These are phyloP conservation scores for Cyaniris semiargus DNA, from an alignment of 2,888 invertebrate genomes.

Conservation along the genomic window DNA sequence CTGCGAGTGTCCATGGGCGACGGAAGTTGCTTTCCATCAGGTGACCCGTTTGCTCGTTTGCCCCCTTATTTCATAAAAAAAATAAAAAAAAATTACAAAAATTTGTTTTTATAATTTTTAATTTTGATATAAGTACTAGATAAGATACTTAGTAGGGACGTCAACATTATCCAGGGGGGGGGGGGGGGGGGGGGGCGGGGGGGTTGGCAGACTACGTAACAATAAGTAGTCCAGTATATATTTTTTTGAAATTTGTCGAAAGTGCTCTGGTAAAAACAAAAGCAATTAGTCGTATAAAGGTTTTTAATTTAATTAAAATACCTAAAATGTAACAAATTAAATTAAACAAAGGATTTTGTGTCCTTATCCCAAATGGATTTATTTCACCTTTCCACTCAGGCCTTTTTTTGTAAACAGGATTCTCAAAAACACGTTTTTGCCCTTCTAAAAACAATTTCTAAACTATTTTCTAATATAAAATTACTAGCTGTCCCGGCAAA, in stretches of 20 bases:
- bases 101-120: too few relatives aligned
- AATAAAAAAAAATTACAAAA: too few relatives aligned
- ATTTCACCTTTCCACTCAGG: neutral
- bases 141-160: too few relatives aligned
- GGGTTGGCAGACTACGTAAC: too few relatives aligned
- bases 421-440: neutral
- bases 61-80: too few relatives aligned
- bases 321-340: neutral
- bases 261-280: neutral
- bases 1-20: too few relatives aligned
- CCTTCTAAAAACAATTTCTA: neutral
- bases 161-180: too few relatives aligned
- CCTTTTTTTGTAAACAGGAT: neutral
- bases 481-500: too few relatives aligned
- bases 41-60: too few relatives aligned
- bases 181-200: too few relatives aligned
- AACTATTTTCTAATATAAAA: neutral
- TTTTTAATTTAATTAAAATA: neutral
- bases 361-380: neutral
- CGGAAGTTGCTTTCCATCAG: too few relatives aligned
- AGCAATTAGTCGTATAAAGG: neutral
- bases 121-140: too few relatives aligned
- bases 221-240: neutral
- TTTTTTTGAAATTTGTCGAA: neutral
- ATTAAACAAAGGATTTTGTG: neutral